Conservation (phyloP, 1,140 invertebrate genomes). For the Orussus abietinus region DNA sequence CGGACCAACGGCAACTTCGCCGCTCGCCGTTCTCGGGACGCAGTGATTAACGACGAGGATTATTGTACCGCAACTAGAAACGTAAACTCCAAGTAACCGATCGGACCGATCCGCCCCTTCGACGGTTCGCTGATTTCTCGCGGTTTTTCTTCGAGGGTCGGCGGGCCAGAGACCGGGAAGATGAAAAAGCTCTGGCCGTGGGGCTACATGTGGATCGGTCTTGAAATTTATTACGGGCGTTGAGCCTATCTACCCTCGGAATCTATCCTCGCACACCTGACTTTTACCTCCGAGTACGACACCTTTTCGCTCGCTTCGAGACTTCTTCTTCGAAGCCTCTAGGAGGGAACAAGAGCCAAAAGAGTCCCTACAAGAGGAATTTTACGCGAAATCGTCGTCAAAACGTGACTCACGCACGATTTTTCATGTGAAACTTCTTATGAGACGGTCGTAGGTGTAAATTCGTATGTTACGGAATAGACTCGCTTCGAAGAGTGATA, state of each 20-base stretch:
- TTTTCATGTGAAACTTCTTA: too few relatives aligned
- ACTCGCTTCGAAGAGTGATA: too few relatives aligned
- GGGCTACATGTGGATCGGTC: slow-evolving; percentile 11
- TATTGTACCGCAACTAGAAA: background rate
- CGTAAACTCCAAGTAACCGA: slow-evolving; percentile 10
- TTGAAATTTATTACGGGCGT: slow-evolving; percentile 20
- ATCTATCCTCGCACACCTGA: slow-evolving; percentile 21
- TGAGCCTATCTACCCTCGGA: slow-evolving; percentile 13
- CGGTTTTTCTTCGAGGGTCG: background rate
- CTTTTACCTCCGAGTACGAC: slow-evolving; percentile 14
- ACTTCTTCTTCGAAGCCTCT: too few relatives aligned
- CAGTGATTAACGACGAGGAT: background rate
- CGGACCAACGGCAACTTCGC: too few relatives aligned
- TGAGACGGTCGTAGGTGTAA: too few relatives aligned
- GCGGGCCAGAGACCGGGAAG: background rate
- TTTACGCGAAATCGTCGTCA: too few relatives aligned
- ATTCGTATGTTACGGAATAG: too few relatives aligned
- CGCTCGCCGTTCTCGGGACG: too few relatives aligned
- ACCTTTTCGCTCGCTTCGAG: too few relatives aligned
- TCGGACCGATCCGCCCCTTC: slow-evolving; percentile 1
- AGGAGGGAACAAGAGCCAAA: too few relatives aligned
- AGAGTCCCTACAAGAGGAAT: too few relatives aligned
- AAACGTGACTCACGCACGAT: too few relatives aligned
- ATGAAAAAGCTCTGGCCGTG: background rate
- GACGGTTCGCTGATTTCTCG: background rate